A percentile compares a stretch with the other conserved stretches of the same genome.
Conservation (phyloP, 2,797 vertebrate genomes). For the Bradypodion ventrale region DNA sequence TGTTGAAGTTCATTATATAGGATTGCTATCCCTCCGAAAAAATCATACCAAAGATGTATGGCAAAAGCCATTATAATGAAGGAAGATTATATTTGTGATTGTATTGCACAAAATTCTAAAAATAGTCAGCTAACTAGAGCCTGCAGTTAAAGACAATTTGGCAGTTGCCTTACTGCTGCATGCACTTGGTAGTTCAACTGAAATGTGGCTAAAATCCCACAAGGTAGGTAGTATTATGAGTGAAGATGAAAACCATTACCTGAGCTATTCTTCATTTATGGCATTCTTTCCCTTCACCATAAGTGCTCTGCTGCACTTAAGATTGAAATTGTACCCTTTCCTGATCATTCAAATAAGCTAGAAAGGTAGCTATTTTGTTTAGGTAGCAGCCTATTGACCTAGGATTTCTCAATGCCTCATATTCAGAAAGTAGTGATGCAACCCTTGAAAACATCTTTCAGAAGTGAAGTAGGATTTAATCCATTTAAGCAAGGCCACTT, state of each 20-base stretch:
- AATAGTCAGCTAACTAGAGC: constrained; percentile 14
- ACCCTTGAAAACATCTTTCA: neutral
- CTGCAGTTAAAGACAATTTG: constrained; percentile 27
- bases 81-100: constrained; percentile 13
- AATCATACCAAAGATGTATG: neutral
- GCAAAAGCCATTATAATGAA: neutral
- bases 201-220: constrained; percentile 27
- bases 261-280: constrained; percentile 8
- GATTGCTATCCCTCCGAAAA: neutral
- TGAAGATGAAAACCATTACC: constrained; percentile 24
- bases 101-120: constrained; percentile 7
- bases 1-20: neutral
- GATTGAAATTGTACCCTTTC: constrained; percentile 30
- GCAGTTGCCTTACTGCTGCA: constrained; percentile 20
- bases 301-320: constrained; percentile 23
- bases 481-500: neutral
- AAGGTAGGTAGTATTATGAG: constrained; percentile 16
- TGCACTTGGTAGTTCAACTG: neutral
- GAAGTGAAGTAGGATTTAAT: neutral
- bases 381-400: neutral
- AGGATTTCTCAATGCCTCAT: constrained; percentile 9
- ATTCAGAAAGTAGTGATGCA: neutral
- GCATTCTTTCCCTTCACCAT: neutral
- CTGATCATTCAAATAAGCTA: constrained; percentile 28
- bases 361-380: constrained; percentile 17